Base-by-base conservation (phyloP, 2,113 vertebrate genomes). In the Phrynosoma platyrhinos region DNA sequence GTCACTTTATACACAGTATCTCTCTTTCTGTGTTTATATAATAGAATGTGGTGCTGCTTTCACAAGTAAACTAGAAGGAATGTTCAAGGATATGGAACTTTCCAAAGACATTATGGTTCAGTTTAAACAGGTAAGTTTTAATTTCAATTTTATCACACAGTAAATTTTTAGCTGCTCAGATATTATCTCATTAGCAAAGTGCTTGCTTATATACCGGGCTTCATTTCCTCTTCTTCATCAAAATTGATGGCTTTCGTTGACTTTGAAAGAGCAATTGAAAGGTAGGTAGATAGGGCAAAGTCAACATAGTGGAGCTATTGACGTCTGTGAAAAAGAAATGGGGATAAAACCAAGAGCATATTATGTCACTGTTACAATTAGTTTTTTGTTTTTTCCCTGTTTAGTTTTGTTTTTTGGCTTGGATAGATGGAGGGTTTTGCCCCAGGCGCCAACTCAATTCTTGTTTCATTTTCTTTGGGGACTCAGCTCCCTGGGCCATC, bases 71-170 rank as follows among this genome's bases (percentile, higher is more conserved):
- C 88, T 98, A 89, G 97, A 98, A 88, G 97, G 97, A 66, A 98
- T 98, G 97, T 98, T 98, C 93, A 98, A 98, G 94, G 97, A 98
- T 92, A 98, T 98, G 97, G 97, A 98, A 77, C 96, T 98, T 55
- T 98, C 97, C 72, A 98, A 97, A 93, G 97, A 98, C 87, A 95
- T 98, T 90, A 98, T 98, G 97, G 93, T 98, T 64, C 97, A 98
- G 79, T 98, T 98, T 93, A 98, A 98, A 87, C 97, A 98, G 96
- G 97, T 97, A 96, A 80, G 4, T 90, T 69, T 74, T 62, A 89
- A 55, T 58, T 94, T 89, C 36, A 81, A 84, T 40, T 32, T 52
- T 52, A 52, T 23, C 55, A n/a, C 52, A n/a, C 9, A 23, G 25
- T 36, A 30, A 55, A 55, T 74, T 83, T 83, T 83, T 14, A 32